Evolutionary conservation across 2,888 invertebrate species (phyloP).

Genomic region (Sesamia inferens): DNA sequence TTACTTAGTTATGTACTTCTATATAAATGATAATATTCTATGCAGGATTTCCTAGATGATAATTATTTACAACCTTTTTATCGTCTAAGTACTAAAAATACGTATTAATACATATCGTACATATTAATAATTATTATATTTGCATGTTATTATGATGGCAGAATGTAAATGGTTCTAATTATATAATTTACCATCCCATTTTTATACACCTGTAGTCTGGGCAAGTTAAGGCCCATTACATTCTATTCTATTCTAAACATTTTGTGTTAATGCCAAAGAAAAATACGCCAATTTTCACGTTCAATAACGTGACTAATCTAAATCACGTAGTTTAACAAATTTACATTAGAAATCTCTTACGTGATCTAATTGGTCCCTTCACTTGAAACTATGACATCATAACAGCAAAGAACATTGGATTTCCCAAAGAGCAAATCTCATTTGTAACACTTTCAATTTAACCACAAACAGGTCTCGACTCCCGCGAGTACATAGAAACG

Average conservation of each 20-base stretch:
- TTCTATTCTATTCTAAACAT: background rate
- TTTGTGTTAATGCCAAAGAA: background rate
- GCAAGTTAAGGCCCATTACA: no score
- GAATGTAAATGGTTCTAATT: no score
- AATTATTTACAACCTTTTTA: no score
- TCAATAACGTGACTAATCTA: background rate
- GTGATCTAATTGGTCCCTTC: slow-evolving; percentile 11
- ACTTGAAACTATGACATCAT: slow-evolving; percentile 7
- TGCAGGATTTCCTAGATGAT: no score
- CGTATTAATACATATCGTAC: no score
- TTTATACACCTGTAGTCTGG: no score
- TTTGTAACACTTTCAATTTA: slow-evolving; percentile 42
- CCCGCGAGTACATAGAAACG: background rate
- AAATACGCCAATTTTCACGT: background rate
- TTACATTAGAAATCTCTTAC: slow-evolving; percentile 14
- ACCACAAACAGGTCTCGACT: slow-evolving; percentile 19
- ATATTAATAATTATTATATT: no score
- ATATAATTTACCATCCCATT: no score
- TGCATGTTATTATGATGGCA: no score
- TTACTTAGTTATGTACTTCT: no score
- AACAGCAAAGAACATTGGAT: background rate
- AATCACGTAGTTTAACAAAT: background rate
- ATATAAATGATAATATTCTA: no score
- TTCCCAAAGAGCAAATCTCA: slow-evolving; percentile 20
- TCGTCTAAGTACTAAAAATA: no score